Percentiles rank a stretch among this genome's conserved stretches.
Evolutionary conservation across 2,888 invertebrate genomes (phyloP).

Genomic region (Hemistola chrysoprasaria): DNA sequence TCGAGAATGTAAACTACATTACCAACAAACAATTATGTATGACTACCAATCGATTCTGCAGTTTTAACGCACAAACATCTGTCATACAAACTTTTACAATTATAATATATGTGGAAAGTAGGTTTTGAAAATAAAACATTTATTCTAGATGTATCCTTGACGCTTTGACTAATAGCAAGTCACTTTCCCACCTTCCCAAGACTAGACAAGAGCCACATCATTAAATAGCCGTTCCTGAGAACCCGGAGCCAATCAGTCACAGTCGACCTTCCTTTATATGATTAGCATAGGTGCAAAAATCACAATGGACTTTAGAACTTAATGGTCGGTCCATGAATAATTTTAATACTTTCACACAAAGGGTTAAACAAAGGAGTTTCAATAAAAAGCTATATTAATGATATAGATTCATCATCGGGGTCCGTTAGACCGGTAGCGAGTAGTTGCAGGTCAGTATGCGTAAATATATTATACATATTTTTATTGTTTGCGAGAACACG

Average conservation of each 20-base stretch:
- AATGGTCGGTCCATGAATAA: conserved; percentile 70
- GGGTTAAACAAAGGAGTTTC: conserved; percentile 71
- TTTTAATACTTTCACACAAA: conserved; percentile 55
- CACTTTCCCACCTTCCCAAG: conserved; percentile 40
- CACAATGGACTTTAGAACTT: conserved; percentile 71
- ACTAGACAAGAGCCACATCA: conserved; percentile 46
- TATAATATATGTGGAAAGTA: not conserved
- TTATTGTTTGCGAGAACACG: conserved; percentile 11
- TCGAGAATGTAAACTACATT: no score
- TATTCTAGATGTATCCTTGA: conserved; percentile 1
- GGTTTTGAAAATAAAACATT: conserved; percentile 3
- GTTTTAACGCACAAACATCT: no score
- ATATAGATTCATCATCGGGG: conserved; percentile 61
- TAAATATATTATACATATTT: conserved; percentile 29
- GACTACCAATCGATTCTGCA: no score
- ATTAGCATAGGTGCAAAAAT: conserved; percentile 72
- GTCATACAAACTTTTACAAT: not conserved
- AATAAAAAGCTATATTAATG: conserved; percentile 74
- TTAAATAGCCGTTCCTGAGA: conserved; percentile 61
- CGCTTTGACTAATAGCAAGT: conserved; percentile 34
- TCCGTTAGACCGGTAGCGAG: conserved; percentile 68
- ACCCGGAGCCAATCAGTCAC: conserved; percentile 71
- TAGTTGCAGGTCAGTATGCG: conserved; percentile 37
- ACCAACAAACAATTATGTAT: no score
- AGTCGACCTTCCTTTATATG: conserved; percentile 51